Evolutionary conservation across 2,888 invertebrate genomes (phyloP).

Genomic region (Hermodice carunculata): DNA sequence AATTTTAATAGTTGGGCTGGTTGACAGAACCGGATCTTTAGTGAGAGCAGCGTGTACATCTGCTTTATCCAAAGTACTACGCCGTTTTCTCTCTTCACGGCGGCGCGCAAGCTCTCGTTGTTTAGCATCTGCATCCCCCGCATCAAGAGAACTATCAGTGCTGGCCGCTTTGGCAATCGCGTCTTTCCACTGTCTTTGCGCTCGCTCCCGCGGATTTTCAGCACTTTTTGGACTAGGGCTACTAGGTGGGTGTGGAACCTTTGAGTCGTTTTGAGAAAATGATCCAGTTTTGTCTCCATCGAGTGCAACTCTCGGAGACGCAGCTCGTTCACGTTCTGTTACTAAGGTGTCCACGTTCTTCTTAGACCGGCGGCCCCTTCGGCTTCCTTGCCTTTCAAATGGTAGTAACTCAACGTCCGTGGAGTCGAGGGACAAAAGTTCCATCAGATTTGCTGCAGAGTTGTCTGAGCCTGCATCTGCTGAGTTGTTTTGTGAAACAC

Average conservation of each 20-base stretch:
- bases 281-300: too few relatives aligned
- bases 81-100: conserved; percentile 12
- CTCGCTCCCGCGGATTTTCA: background rate
- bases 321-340: conserved; percentile 58
- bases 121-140: too few relatives aligned
- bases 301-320: too few relatives aligned
- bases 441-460: too few relatives aligned
- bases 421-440: too few relatives aligned
- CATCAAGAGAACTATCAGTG: too few relatives aligned
- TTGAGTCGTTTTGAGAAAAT: background rate
- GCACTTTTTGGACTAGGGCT: background rate
- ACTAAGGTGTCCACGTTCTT: conserved; percentile 36
- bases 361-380: conserved; percentile 43
- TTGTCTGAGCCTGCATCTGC: too few relatives aligned
- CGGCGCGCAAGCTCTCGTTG: conserved; percentile 11
- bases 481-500: too few relatives aligned
- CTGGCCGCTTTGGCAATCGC: conserved; percentile 4
- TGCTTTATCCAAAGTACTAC: conserved; percentile 7
- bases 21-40: background rate
- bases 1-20: background rate
- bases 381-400: conserved; percentile 57
- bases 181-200: conserved; percentile 15
- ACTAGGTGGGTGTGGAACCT: background rate
- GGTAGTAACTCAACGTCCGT: too few relatives aligned
- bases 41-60: conserved; percentile 10